Evolutionary conservation across 2,113 vertebrate species (phyloP).

Genomic region (Thamnaconus septentrionalis): DNA sequence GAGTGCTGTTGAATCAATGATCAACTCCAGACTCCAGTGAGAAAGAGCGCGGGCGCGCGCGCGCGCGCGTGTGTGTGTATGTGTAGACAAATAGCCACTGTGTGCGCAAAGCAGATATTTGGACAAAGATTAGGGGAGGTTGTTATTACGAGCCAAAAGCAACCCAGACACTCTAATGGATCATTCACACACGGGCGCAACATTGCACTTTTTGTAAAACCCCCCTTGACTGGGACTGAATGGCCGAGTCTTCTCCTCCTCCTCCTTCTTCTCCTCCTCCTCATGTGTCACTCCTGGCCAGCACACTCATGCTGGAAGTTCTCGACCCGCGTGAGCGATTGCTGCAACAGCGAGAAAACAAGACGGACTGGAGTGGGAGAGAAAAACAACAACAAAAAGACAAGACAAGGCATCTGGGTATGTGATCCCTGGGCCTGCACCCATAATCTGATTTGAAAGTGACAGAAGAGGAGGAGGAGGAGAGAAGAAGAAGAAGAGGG

Average conservation of each 20-base stretch:
- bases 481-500: neutral
- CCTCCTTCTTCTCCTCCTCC: no score
- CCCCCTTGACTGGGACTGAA: conserved; percentile 11
- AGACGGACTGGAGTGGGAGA: conserved; percentile 17
- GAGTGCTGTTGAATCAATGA: conserved; percentile 70
- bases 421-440: conserved; percentile 54
- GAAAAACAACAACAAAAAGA: conserved; percentile 25
- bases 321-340: neutral
- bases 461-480: conserved; percentile 12
- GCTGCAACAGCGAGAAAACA: neutral
- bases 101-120: conserved; percentile 81
- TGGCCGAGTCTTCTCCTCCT: conserved; percentile 5
- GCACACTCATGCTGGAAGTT: no score
- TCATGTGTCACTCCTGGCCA: no score
- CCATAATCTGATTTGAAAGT: conserved; percentile 66
- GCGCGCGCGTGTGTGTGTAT: conserved; percentile 41
- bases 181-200: conserved; percentile 66
- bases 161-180: conserved; percentile 70
- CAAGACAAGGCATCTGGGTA: conserved; percentile 37
- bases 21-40: conserved; percentile 74
- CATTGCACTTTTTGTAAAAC: conserved; percentile 14
- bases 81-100: conserved; percentile 73
- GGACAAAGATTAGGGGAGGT: conserved; percentile 76
- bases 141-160: conserved; percentile 73
- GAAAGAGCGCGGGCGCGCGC: conserved; percentile 25